A percentile compares a stretch with the other conserved stretches of the same genome.
phyloP scores from a whole-genome alignment of 2,797 vertebrate species.

The Pseudomugil gertrudae region DNA sequence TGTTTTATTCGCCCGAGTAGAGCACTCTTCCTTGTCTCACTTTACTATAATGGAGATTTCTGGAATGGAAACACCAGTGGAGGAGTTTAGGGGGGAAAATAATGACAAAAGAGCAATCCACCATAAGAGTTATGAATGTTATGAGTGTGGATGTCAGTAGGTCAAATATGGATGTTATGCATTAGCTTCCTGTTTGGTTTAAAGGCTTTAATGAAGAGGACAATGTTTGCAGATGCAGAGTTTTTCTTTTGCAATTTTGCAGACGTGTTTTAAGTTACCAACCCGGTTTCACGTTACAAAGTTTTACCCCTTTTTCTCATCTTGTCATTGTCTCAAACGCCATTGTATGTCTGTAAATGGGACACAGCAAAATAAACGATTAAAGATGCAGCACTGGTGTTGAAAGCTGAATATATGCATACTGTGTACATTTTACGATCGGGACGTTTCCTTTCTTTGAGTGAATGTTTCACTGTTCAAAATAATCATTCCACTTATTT shows the following conservation, averaged over 20 bases:
- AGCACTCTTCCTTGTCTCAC: slow-evolving; percentile 67
- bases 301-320: slow-evolving; percentile 66
- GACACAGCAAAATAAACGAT: slow-evolving; percentile 80
- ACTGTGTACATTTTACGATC: slow-evolving; percentile 70
- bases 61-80: slow-evolving; percentile 54
- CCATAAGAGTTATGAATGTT: slow-evolving; percentile 44
- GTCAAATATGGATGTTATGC: slow-evolving; percentile 78
- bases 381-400: slow-evolving; percentile 76
- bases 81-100: slow-evolving; percentile 41
- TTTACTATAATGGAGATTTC: slow-evolving; percentile 70
- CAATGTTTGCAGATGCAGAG: slow-evolving; percentile 75
- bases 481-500: slow-evolving; percentile 87
- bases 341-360: slow-evolving; percentile 79
- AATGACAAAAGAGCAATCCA: slow-evolving; percentile 21
- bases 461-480: slow-evolving; percentile 88
- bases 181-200: slow-evolving; percentile 81
- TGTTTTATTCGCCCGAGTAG: slow-evolving; percentile 76
- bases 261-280: slow-evolving; percentile 75
- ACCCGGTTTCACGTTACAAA: slow-evolving; percentile 65
- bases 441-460: slow-evolving; percentile 74
- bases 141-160: slow-evolving; percentile 60
- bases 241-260: slow-evolving; percentile 54
- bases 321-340: slow-evolving; percentile 65
- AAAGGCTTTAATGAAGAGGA: slow-evolving; percentile 91
- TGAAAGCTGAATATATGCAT: slow-evolving; percentile 75